These are phyloP conservation scores for Cyanocitta stelleri DNA, from an alignment of 2,113 vertebrate species.

Conservation along the genomic window DNA sequence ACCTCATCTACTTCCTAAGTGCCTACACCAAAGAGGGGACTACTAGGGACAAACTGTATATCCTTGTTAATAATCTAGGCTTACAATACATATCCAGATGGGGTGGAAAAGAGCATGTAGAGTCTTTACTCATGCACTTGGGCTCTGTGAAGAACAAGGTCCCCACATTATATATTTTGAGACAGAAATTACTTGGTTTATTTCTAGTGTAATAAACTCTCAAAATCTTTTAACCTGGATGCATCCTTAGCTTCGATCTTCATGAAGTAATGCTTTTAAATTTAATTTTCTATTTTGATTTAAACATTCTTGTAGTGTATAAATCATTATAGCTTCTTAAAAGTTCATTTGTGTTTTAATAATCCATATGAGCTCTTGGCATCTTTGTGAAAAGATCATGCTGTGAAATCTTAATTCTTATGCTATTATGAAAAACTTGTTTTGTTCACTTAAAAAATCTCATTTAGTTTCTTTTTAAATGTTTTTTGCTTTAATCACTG, in stretches of 20 bases:
- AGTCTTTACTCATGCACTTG: background rate
- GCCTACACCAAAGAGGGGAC: background rate
- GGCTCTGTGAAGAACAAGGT: background rate
- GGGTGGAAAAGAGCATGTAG: background rate
- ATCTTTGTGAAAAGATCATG: background rate
- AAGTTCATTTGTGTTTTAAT: conserved; percentile 46
- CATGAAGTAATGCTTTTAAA: background rate
- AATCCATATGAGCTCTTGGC: background rate
- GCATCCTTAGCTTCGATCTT: background rate
- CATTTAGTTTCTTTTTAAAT: background rate
- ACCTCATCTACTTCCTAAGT: background rate
- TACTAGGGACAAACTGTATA: background rate
- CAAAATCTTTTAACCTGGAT: background rate
- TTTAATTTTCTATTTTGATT: background rate
- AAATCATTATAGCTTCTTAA: background rate
- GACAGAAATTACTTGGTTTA: background rate
- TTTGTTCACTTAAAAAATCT: conserved; percentile 12
- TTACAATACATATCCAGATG: background rate
- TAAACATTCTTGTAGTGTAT: background rate
- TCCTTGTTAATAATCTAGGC: background rate
- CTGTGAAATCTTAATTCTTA: conserved; percentile 49
- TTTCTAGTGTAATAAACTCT: background rate
- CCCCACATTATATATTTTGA: background rate
- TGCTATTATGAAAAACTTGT: background rate
- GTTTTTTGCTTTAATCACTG: conserved; percentile 14